Percentiles rank a stretch among this genome's conserved stretches.
phyloP scores from a whole-genome alignment of 2,113 vertebrate genomes.

The Tyto alba region DNA sequence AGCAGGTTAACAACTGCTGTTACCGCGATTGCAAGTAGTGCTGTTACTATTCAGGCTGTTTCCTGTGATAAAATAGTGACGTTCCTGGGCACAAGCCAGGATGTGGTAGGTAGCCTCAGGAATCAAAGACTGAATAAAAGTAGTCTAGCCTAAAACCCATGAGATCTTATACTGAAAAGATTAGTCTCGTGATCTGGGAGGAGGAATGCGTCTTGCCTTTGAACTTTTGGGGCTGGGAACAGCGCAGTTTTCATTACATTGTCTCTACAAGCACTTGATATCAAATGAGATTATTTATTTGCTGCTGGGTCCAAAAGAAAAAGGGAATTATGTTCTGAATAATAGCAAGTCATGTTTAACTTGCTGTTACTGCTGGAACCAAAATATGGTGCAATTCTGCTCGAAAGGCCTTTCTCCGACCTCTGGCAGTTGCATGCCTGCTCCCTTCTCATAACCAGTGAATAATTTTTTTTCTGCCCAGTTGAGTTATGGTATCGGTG shows the following conservation, averaged over 20 bases:
- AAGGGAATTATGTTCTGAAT: background rate
- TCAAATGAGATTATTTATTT: background rate
- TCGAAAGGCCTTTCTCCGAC: accelerated
- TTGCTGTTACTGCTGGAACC: background rate
- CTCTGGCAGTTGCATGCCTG: accelerated
- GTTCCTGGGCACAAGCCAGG: background rate
- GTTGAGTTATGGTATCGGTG: accelerated
- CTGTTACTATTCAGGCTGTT: background rate
- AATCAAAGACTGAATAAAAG: background rate
- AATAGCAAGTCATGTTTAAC: accelerated
- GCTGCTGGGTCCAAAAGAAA: background rate
- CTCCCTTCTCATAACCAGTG: background rate
- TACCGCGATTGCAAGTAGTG: background rate
- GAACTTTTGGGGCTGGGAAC: background rate
- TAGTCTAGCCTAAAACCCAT: background rate
- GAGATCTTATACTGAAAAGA: background rate
- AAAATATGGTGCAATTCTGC: background rate
- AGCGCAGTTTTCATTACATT: background rate
- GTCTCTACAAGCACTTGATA: background rate
- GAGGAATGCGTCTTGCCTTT: background rate
- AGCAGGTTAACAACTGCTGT: too few relatives aligned
- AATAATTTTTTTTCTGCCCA: background rate
- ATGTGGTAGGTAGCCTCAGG: background rate
- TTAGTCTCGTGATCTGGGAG: background rate
- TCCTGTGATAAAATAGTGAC: accelerated